These are phyloP conservation scores for Lycodopsis pacificus DNA, from an alignment of 2,797 vertebrate genomes.

Conservation along the genomic window DNA sequence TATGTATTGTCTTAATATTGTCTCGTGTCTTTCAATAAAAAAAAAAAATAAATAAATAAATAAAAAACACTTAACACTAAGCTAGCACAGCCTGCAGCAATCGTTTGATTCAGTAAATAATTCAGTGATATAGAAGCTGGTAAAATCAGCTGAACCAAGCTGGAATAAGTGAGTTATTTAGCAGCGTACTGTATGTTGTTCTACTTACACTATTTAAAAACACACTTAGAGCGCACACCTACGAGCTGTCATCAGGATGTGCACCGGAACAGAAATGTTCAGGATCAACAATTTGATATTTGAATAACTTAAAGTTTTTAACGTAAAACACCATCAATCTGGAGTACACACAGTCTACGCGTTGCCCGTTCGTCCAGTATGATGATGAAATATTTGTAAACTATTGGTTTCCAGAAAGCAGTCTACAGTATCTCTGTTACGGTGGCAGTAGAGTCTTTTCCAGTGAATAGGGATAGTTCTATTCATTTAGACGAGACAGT, in stretches of 20 bases:
- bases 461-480: not conserved
- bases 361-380: not conserved
- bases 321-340: not conserved
- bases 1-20: too few relatives aligned
- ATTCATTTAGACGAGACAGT: conserved; percentile 9
- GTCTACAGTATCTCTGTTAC: not conserved
- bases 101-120: not conserved
- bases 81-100: not conserved
- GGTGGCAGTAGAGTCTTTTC: not conserved
- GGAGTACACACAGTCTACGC: not conserved
- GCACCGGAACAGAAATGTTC: not conserved
- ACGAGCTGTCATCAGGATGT: not conserved
- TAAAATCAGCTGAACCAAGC: not conserved
- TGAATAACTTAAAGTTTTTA: not conserved
- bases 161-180: not conserved
- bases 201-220: not conserved
- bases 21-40: too few relatives aligned
- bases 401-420: not conserved
- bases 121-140: not conserved
- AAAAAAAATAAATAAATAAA: too few relatives aligned
- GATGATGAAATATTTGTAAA: not conserved
- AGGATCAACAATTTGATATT: not conserved
- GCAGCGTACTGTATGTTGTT: not conserved
- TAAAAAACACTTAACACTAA: not conserved
- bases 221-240: too few relatives aligned